Conservation (phyloP, 2,113 vertebrate genomes). For the Chaetodon auriga region DNA sequence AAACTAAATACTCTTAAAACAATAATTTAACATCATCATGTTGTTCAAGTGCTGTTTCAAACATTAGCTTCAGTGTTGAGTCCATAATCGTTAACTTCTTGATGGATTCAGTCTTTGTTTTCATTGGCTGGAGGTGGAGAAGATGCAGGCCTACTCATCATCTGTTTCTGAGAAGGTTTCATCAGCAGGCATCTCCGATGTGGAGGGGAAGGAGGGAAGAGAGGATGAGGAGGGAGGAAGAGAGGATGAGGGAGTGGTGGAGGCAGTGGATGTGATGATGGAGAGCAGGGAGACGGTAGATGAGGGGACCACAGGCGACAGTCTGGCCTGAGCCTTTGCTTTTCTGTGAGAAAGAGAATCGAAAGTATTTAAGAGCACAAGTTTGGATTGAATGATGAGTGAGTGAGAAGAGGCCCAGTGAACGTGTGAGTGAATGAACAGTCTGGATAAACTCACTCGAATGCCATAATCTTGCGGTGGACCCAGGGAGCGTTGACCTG, state of each 20-base stretch:
- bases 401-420: background rate
- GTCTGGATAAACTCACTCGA: slow-evolving; percentile 31
- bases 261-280: too few species aligned
- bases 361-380: background rate
- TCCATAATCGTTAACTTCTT: background rate
- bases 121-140: background rate
- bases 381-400: background rate
- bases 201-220: background rate
- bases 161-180: background rate
- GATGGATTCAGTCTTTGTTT: background rate
- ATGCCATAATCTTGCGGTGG: rapidly evolving
- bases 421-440: background rate
- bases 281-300: slow-evolving; percentile 11
- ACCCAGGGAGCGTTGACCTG: slow-evolving; percentile 26
- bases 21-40: background rate
- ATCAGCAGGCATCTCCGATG: background rate
- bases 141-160: rapidly evolving
- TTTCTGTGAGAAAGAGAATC: slow-evolving; percentile 6
- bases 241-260: slow-evolving; percentile 39
- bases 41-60: background rate
- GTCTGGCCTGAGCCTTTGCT: background rate
- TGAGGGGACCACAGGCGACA: background rate
- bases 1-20: slow-evolving; percentile 12
- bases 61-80: background rate
- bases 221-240: background rate